These are phyloP conservation scores for Bombus confusus DNA, from an alignment of 1,140 invertebrate genomes.

Conservation along the genomic window DNA sequence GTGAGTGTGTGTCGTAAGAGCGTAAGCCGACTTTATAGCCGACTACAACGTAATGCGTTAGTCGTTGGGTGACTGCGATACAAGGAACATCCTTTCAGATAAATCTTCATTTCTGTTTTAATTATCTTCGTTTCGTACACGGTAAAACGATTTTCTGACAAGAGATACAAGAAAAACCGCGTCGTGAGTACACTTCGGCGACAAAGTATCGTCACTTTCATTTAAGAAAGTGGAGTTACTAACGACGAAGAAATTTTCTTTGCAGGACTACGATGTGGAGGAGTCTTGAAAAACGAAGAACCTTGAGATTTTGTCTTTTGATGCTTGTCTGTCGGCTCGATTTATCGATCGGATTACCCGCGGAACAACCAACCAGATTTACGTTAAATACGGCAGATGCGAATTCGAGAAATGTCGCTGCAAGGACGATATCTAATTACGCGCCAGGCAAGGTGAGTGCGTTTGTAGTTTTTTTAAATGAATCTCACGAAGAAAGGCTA, in stretches of 20 bases:
- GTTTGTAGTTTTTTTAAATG: not conserved
- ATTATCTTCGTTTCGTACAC: not conserved
- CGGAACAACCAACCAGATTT: conserved; percentile 70
- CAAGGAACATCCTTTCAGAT: not conserved
- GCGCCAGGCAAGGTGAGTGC: conserved; percentile 71
- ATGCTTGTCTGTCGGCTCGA: conserved; percentile 1
- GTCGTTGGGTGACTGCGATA: conserved; percentile 30
- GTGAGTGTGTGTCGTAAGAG: conserved; percentile 69
- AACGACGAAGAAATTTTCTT: not conserved
- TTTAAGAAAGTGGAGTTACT: too few relatives aligned
- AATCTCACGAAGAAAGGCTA: not conserved
- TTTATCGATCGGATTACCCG: conserved; percentile 51
- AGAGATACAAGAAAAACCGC: not conserved
- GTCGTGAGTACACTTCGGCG: not conserved
- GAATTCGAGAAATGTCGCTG: conserved; percentile 8
- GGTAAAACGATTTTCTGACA: not conserved
- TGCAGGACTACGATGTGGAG: not conserved
- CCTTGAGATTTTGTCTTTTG: not conserved
- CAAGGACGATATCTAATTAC: conserved; percentile 56
- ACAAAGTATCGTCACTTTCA: not conserved
- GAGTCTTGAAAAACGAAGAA: too few relatives aligned
- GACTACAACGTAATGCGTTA: conserved; percentile 40
- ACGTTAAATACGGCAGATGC: conserved; percentile 50
- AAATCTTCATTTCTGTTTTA: not conserved
- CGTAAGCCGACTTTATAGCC: conserved; percentile 27